Evolutionary conservation across 2,888 invertebrate species (phyloP).

Genomic region (Catonia carolina): DNA sequence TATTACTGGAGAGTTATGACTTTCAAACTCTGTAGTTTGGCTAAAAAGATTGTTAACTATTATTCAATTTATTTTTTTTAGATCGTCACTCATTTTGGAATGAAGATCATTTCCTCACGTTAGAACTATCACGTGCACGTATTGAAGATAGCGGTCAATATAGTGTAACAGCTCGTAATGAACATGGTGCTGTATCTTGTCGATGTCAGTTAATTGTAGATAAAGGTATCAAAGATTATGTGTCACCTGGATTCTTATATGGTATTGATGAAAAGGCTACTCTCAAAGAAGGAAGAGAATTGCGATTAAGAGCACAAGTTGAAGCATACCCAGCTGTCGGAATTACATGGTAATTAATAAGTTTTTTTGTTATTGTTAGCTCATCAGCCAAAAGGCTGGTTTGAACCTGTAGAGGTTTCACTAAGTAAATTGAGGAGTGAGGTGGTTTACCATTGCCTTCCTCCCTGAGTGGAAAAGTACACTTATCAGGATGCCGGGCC

Average conservation of each 20-base stretch:
- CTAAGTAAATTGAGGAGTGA: too few species aligned
- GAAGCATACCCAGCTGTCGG: constrained; percentile 66
- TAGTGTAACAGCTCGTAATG: constrained; percentile 69
- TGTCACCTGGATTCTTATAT: constrained; percentile 69
- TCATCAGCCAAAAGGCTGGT: too few species aligned
- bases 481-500: too few species aligned
- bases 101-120: constrained; percentile 74
- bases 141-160: constrained; percentile 77
- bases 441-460: too few species aligned
- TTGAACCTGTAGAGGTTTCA: too few species aligned
- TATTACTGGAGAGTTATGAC: too few species aligned
- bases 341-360: constrained; percentile 64
- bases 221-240: constrained; percentile 67
- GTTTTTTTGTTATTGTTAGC: background rate
- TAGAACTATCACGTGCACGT: constrained; percentile 72
- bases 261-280: constrained; percentile 59
- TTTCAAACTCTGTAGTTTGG: too few species aligned
- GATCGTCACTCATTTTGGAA: constrained; percentile 54
- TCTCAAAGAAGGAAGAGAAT: constrained; percentile 55
- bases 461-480: too few species aligned
- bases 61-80: too few species aligned
- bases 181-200: constrained; percentile 74
- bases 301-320: constrained; percentile 49
- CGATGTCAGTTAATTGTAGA: constrained; percentile 49
- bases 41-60: too few species aligned